A percentile compares a stretch with the other conserved stretches of the same genome.
Evolutionary conservation across 2,797 vertebrate species (phyloP).

Genomic region (Masticophis lateralis): DNA sequence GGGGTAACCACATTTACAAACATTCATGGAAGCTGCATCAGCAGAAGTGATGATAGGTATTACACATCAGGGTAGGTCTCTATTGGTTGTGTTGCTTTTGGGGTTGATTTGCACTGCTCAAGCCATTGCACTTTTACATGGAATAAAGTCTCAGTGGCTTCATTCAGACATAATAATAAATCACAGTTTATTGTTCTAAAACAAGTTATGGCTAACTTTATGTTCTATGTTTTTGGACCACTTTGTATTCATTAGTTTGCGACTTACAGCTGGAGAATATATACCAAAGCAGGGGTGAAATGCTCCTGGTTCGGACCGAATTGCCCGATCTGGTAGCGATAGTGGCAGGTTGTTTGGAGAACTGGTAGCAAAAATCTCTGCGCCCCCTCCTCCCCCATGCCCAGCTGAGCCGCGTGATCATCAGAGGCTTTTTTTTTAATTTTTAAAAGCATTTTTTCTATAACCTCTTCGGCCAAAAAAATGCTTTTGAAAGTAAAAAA

Average conservation of each 20-base stretch:
- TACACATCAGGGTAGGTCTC: background rate
- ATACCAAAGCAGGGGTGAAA: background rate
- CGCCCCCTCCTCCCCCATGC: no score
- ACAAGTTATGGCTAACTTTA: background rate
- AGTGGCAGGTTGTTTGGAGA: no score
- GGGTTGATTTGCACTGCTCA: background rate
- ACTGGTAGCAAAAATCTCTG: no score
- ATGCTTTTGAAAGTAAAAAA: no score
- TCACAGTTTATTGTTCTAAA: background rate
- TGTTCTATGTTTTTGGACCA: background rate
- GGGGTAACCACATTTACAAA: constrained; percentile 9
- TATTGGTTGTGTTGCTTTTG: background rate
- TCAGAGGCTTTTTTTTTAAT: no score
- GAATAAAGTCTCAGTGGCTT: background rate
- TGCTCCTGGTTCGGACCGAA: no score
- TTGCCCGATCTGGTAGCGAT: no score
- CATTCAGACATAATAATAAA: background rate
- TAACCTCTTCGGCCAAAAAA: no score
- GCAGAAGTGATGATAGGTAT: background rate
- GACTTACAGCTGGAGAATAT: background rate
- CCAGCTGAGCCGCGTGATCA: no score
- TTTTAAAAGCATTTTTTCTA: no score
- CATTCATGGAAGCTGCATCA: background rate
- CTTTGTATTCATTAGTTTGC: background rate
- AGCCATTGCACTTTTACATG: background rate